Evolutionary conservation across 2,888 invertebrate species (phyloP), one percentile per base, ranked within the genome.

Genomic region (Mythimna vitellina): DNA sequence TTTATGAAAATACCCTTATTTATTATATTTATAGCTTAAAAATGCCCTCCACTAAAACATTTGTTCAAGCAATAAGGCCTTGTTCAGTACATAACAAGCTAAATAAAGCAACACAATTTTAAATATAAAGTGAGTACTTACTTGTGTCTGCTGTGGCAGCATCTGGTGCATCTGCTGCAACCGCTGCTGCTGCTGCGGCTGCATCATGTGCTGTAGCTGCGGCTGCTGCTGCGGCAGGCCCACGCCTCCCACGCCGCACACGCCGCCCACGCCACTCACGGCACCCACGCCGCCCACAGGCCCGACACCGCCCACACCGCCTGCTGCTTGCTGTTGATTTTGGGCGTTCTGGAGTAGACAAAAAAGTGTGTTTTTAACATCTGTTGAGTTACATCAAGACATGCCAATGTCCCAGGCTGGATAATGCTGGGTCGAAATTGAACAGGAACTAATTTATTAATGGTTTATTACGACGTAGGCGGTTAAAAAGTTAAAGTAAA

Each of bases 201-300:
- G 96, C 93, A 97, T 97, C 93, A 97, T 97, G 87, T 97, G 96
- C 90, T 97, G 83, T 96, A 96, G 95, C 85, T 93, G 96, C 79
- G 92, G 95, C 86, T 93, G 95, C 87, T 96, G 97, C 80, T 90
- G 93, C 94, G 96, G 87, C 88, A 91, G 94, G 88, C 86, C 95
- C 86, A 91, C 95, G 89, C 85, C 93, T 84, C 85, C 92, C 90
- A 84, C 94, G 60, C 86, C 86, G 71, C 91, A 87, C 56, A 91
- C 91, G 75, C 86, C 87, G 79, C 92, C 89, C 63, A 91, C 92
- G 58, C 86, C 85, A 70, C 90, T 85, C 61, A 90, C 94, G 86
- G 80, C 91, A 80, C 88, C 89, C 85, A 88, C 88, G 86, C 81
- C 83, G 32, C 85, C 86, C 53, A 86, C 91, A 29, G 84, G 86